phyloP scores from a whole-genome alignment of 2,797 vertebrate species.

The Phataginus tetradactyla region DNA sequence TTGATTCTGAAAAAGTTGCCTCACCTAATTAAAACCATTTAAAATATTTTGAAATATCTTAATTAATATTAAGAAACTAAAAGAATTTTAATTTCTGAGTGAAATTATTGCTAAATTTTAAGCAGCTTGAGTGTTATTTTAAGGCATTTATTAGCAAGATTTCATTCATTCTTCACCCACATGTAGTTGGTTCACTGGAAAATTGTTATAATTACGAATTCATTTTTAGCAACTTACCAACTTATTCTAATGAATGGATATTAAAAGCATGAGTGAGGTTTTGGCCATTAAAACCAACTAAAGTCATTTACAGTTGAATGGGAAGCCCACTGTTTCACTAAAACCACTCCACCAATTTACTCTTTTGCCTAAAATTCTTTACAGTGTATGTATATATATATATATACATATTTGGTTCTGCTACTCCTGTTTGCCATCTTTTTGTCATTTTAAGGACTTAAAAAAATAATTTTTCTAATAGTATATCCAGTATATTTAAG shows the following conservation, averaged over 20 bases:
- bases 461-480: slow-evolving; percentile 17
- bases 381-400: no score
- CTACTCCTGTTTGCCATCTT: not conserved
- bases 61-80: slow-evolving; percentile 45
- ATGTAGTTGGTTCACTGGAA: slow-evolving; percentile 62
- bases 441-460: slow-evolving; percentile 52
- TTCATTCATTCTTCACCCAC: slow-evolving; percentile 60
- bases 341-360: not conserved
- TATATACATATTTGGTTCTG: not conserved
- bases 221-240: slow-evolving; percentile 53
- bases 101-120: slow-evolving; percentile 60
- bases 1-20: slow-evolving; percentile 33
- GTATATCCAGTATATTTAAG: not conserved
- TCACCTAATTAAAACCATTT: slow-evolving; percentile 52
- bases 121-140: slow-evolving; percentile 65
- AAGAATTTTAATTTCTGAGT: slow-evolving; percentile 57
- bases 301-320: not conserved
- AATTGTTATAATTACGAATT: slow-evolving; percentile 64
- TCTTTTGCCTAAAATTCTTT: slow-evolving; percentile 8
- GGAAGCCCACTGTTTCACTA: not conserved
- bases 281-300: slow-evolving; percentile 53
- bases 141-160: slow-evolving; percentile 52
- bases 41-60: slow-evolving; percentile 48
- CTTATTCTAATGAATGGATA: slow-evolving; percentile 36
- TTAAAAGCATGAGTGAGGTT: slow-evolving; percentile 54